Evolutionary conservation across 2,888 invertebrate species (phyloP).

Genomic region (Leucophenga maculata): DNA sequence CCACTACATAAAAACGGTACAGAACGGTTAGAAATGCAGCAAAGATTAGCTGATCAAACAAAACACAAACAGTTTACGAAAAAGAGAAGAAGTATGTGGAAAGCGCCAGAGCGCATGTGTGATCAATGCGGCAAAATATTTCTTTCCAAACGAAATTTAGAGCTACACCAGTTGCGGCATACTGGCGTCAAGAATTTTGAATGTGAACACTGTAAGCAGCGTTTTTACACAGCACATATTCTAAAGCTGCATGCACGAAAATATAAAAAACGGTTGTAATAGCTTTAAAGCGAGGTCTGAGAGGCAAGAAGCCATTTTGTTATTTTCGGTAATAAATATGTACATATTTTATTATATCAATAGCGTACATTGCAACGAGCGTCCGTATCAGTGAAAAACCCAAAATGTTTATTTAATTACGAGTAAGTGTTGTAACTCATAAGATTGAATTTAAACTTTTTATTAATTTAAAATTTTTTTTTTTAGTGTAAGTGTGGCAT

Average conservation of each 20-base stretch:
- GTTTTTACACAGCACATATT: constrained; percentile 50
- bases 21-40: too few relatives aligned
- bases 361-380: too few relatives aligned
- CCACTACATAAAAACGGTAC: too few relatives aligned
- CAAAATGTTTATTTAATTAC: too few relatives aligned
- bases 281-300: constrained; percentile 64
- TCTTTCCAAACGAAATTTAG: constrained; percentile 54
- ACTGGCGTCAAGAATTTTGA: constrained; percentile 48
- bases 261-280: constrained; percentile 61
- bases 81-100: neutral
- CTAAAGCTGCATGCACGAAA: constrained; percentile 46
- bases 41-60: neutral
- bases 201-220: constrained; percentile 40
- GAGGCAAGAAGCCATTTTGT: constrained; percentile 45
- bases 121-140: constrained; percentile 53
- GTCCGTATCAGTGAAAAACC: too few relatives aligned
- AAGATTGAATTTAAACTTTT: too few relatives aligned
- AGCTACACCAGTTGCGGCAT: constrained; percentile 51
- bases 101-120: constrained; percentile 43
- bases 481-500: too few relatives aligned
- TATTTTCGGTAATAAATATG: too few relatives aligned
- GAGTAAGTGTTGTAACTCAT: too few relatives aligned
- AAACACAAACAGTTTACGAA: too few relatives aligned
- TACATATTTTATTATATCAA: neutral
- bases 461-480: too few relatives aligned